Evolutionary conservation across 1,140 invertebrate species (phyloP).

Genomic region (Lordiphosa stackelbergi): DNA sequence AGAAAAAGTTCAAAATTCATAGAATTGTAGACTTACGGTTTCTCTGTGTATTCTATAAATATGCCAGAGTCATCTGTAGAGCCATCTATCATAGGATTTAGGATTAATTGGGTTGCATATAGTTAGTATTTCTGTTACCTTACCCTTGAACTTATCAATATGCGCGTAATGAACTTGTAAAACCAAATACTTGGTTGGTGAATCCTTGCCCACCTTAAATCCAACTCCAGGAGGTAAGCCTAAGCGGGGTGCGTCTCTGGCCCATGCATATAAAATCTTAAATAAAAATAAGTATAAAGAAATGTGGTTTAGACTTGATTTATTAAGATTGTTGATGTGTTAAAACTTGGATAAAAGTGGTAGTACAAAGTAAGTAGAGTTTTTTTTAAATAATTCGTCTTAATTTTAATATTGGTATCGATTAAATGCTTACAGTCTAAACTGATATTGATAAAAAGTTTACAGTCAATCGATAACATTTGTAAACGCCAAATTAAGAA

Average conservation of each 20-base stretch:
- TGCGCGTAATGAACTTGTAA: conserved; percentile 96
- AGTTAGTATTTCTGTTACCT: conserved; percentile 7
- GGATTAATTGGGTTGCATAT: neutral
- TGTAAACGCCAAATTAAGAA: too few relatives aligned
- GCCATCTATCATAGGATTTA: conserved; percentile 80
- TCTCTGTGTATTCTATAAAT: conserved; percentile 86
- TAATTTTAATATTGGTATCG: too few relatives aligned
- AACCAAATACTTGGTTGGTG: conserved; percentile 87
- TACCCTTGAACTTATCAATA: conserved; percentile 85
- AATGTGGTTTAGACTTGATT: neutral
- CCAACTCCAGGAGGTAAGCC: conserved; percentile 90
- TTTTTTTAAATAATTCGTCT: too few relatives aligned
- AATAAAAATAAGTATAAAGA: conserved; percentile 18
- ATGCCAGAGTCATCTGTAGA: conserved; percentile 89
- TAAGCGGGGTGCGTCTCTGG: conserved; percentile 92
- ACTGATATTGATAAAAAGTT: too few relatives aligned
- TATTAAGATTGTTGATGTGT: too few relatives aligned
- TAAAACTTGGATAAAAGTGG: neutral
- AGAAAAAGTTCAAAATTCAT: neutral
- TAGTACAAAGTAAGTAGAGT: too few relatives aligned
- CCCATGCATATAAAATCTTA: conserved; percentile 98
- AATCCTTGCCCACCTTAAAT: conserved; percentile 87
- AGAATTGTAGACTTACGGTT: conserved; percentile 80
- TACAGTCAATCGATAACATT: too few relatives aligned
- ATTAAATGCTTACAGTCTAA: too few relatives aligned